A percentile compares a stretch with the other conserved stretches of the same genome.
These are phyloP conservation scores for Steromphala cineraria DNA, from an alignment of 2,888 invertebrate genomes.

Conservation along the genomic window DNA sequence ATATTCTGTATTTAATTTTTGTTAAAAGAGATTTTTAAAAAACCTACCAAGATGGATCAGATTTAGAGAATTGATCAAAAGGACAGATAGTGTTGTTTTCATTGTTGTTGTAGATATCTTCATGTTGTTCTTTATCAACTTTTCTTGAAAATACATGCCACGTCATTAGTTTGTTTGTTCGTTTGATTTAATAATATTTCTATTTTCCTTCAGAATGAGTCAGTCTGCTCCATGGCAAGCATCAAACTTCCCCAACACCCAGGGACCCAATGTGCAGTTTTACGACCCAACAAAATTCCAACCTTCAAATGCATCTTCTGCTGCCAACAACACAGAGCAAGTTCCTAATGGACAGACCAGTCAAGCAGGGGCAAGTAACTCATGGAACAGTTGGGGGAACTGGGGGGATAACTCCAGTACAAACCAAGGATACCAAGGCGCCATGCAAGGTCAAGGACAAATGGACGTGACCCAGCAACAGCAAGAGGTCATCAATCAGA, in stretches of 20 bases:
- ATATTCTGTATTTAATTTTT: too few species aligned
- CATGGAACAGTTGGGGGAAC: slow-evolving; percentile 17
- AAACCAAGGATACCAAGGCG: not conserved
- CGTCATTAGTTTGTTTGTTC: too few species aligned
- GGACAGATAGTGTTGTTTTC: too few species aligned
- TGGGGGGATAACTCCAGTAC: slow-evolving; percentile 4
- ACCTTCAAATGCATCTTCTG: not conserved
- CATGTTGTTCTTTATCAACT: too few species aligned
- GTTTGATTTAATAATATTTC: not conserved
- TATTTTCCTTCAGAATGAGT: slow-evolving; percentile 53
- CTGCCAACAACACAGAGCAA: not conserved
- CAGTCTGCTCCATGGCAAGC: slow-evolving; percentile 43
- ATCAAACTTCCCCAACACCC: slow-evolving; percentile 26
- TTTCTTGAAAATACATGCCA: too few species aligned
- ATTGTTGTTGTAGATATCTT: too few species aligned
- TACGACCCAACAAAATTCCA: slow-evolving; percentile 64
- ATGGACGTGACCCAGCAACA: not conserved
- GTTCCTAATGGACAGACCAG: not conserved
- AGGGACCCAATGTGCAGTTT: slow-evolving; percentile 46
- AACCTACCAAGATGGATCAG: too few species aligned
- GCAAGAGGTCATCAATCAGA: not conserved
- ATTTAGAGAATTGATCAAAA: too few species aligned
- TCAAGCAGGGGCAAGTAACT: not conserved
- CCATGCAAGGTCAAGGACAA: not conserved
- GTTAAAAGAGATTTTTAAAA: too few species aligned